Evolutionary conservation across 2,888 invertebrate genomes (phyloP).

Genomic region (Apeira syringaria): DNA sequence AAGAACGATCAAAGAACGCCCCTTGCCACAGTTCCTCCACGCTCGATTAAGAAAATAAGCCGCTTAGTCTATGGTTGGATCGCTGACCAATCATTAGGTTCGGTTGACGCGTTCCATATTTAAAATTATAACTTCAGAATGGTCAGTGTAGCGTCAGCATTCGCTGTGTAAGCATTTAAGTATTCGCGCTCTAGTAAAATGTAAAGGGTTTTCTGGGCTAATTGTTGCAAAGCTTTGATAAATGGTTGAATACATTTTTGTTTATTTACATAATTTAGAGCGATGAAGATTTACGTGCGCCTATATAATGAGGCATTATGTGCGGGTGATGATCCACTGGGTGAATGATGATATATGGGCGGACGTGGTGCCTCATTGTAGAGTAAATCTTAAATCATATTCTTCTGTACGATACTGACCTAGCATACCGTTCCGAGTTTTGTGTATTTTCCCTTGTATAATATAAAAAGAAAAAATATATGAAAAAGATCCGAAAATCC

Average conservation of each 20-base stretch:
- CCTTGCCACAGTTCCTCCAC: slow-evolving; percentile 37
- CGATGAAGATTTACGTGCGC: no score
- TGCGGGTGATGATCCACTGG: no score
- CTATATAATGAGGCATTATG: no score
- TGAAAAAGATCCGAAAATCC: no score
- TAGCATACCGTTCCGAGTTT: no score
- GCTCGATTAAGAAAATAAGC: slow-evolving; percentile 59
- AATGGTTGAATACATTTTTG: slow-evolving; percentile 1
- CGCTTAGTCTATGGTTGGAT: slow-evolving; percentile 61
- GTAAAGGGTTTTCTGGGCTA: neutral
- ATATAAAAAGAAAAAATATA: no score
- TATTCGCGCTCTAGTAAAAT: slow-evolving; percentile 48
- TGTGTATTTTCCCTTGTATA: no score
- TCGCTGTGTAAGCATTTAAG: slow-evolving; percentile 37
- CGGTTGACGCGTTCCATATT: slow-evolving; percentile 61
- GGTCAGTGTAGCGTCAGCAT: slow-evolving; percentile 41
- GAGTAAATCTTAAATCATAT: no score
- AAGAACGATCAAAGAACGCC: slow-evolving; percentile 59
- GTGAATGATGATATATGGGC: no score
- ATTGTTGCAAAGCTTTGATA: neutral
- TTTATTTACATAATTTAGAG: no score
- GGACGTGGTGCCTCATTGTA: no score
- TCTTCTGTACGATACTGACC: no score
- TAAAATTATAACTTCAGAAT: slow-evolving; percentile 48
- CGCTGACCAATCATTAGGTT: slow-evolving; percentile 62